Percentiles rank a stretch among this genome's conserved stretches.
phyloP scores from a whole-genome alignment of 2,113 vertebrate genomes.

The Globicephala melas region DNA sequence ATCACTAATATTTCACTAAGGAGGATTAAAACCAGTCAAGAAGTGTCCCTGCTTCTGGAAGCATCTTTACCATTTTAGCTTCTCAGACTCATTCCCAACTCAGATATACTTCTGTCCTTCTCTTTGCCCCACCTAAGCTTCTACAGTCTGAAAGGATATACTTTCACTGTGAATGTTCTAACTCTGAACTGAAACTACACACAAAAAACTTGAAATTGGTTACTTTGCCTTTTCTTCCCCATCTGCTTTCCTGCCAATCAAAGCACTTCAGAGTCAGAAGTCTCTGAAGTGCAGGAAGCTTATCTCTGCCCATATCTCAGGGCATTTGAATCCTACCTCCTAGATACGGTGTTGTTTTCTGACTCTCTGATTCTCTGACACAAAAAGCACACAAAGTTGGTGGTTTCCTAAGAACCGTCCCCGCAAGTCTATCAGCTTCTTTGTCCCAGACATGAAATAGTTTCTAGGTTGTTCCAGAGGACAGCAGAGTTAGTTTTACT shows the following conservation, averaged over 20 bases:
- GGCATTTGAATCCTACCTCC: background rate
- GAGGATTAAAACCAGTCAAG: background rate
- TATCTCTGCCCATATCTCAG: constrained; percentile 5
- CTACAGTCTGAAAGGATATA: background rate
- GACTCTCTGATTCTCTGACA: background rate
- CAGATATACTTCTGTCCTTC: background rate
- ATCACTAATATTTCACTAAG: background rate
- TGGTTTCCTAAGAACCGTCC: background rate
- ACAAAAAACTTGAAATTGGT: background rate
- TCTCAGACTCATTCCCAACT: background rate
- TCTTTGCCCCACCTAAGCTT: background rate
- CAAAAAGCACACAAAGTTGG: background rate
- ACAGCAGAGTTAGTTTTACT: background rate
- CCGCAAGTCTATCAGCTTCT: background rate
- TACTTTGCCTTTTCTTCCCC: constrained; percentile 20
- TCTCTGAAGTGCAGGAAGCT: background rate
- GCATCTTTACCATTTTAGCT: background rate
- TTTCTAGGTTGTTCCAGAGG: background rate
- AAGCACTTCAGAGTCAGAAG: background rate
- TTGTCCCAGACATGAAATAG: background rate
- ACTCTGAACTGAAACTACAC: background rate
- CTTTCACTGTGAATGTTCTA: background rate
- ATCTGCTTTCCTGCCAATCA: constrained; percentile 31
- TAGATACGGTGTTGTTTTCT: background rate
- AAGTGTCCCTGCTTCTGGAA: background rate